Evolutionary conservation across 2,113 vertebrate species (phyloP).

Genomic region (cattle (Bos taurus)): DNA sequence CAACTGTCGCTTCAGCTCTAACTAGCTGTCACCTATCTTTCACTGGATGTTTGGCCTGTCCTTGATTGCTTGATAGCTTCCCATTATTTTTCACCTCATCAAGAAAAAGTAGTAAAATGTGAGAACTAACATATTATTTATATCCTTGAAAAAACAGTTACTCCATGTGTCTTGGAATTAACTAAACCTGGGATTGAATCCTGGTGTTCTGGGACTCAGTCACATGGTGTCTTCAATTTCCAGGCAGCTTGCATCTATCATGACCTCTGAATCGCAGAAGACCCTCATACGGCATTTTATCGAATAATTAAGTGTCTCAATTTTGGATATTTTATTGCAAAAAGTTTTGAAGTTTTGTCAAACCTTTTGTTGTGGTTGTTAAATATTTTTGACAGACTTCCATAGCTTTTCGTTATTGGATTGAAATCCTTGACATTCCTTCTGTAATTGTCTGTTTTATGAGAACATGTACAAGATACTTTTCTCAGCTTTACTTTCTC

Average conservation of each 20-base stretch:
- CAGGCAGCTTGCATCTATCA: not conserved
- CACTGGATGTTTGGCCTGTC: not conserved
- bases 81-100: not conserved
- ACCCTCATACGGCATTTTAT: not conserved
- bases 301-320: not conserved
- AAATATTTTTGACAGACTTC: conserved; percentile 15
- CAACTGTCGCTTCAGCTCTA: not conserved
- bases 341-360: not conserved
- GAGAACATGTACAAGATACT: not conserved
- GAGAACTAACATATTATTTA: not conserved
- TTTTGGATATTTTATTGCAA: not conserved
- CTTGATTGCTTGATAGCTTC: not conserved
- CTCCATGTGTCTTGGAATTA: not conserved
- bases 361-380: not conserved
- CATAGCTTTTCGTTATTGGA: not conserved
- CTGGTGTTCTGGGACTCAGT: not conserved
- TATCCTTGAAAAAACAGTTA: not conserved
- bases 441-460: conserved; percentile 36
- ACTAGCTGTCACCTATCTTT: not conserved
- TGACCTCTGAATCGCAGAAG: not conserved
- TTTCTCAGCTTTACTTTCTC: conserved; percentile 13
- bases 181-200: not conserved
- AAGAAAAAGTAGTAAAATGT: not conserved
- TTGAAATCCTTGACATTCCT: not conserved
- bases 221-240: not conserved